Base-by-base conservation (phyloP, 2,888 invertebrate species). In the Drosophila diplacantha region DNA sequence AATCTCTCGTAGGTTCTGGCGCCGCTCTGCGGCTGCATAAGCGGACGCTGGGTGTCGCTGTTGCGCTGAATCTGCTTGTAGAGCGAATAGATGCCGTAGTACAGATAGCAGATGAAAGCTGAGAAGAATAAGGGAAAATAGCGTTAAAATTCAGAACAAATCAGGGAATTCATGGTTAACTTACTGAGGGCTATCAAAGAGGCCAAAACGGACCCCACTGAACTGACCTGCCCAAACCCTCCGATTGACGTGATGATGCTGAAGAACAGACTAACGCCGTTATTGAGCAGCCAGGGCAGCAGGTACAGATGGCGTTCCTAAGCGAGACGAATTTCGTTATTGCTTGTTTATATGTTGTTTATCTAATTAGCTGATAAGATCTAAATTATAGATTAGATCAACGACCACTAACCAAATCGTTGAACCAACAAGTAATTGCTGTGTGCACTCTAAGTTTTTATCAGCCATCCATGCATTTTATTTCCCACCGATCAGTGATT, bases 281-380 rank as follows among this genome's bases (percentile, higher is more conserved):
- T 70, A 54, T 81, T 82, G 31, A 84, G 65, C 8, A 85, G 63
- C 84, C 83, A 85, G 14, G 84, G 84, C 24, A 83, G 59, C 47
- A 85, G 44, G 60, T 81, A 60, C 53, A 81, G 68, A 51, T 83
- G 84, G 22, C 83, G 74, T 71, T 84, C 83, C 84, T 84, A 52
- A 46, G 14, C 9, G 43, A 5, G 14, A 14, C 5, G 2, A 46
- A 46, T 46, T 20, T 1, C 2, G 9, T 46, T 14, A 44, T 5
- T 29, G 8, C 20, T 29, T 20, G 7, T 8, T 18, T 20, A 20
- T 6, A 2, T 18, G 14, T n/a, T 32, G 6, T 37, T 18, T 37
- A 20, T 26, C 22, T 1, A 22, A 5, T 22, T 22, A 20, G 20
- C 20, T 20, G 20, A 20, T 2, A 35, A 8, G 16, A 14, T 34